phyloP scores from a whole-genome alignment of 2,888 invertebrate genomes.

The Parnassius smintheus region DNA sequence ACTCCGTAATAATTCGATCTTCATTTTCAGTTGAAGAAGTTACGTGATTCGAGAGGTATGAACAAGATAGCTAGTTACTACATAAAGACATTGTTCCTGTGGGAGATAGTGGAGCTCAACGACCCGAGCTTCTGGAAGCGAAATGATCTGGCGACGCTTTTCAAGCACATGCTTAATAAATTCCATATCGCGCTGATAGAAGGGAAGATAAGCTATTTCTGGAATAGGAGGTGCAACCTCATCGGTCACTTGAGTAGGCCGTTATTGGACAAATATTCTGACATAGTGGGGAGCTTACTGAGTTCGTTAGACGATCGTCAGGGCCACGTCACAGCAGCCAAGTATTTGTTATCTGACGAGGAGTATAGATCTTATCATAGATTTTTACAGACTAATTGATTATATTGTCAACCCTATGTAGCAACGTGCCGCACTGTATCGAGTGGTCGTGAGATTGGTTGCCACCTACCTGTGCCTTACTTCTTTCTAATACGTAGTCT shows the following conservation, averaged over 20 bases:
- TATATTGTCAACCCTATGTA: neutral
- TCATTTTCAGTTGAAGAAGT: conserved; percentile 64
- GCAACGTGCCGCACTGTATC: no score
- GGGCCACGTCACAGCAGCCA: conserved; percentile 51
- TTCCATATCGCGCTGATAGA: conserved; percentile 51
- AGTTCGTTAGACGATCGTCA: conserved; percentile 40
- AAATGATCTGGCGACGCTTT: conserved; percentile 45
- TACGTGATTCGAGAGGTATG: conserved; percentile 70
- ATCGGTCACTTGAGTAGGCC: conserved; percentile 44
- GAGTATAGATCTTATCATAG: conserved; percentile 43
- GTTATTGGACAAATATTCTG: conserved; percentile 43
- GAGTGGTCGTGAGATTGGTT: no score
- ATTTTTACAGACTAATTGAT: neutral
- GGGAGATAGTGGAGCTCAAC: conserved; percentile 50
- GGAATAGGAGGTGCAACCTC: conserved; percentile 72
- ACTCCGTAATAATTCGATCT: neutral
- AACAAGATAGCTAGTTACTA: conserved; percentile 77
- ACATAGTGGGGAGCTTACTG: conserved; percentile 45
- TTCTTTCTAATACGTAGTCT: no score
- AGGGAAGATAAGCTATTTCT: conserved; percentile 65
- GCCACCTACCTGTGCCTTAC: no score
- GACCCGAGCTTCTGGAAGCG: conserved; percentile 49
- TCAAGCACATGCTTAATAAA: conserved; percentile 64
- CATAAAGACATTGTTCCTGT: conserved; percentile 77
- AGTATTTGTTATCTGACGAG: conserved; percentile 45